Conservation (phyloP, 2,113 vertebrate genomes). For the Cephalopterus ornatus region DNA sequence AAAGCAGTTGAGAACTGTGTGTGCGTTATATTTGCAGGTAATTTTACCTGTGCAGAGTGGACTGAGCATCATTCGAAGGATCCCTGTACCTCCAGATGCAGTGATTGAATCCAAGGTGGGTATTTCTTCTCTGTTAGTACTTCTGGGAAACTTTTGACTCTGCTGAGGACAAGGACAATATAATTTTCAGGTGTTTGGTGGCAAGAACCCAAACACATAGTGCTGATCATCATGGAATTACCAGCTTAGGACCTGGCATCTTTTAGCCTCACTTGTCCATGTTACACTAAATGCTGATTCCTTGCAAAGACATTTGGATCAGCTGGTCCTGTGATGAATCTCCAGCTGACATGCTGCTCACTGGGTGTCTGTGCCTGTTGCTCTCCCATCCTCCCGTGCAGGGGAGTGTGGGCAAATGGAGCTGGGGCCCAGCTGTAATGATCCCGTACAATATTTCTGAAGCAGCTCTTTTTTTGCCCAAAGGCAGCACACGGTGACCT, state of each 20-base stretch:
- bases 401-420: not conserved
- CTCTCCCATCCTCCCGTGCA: not conserved
- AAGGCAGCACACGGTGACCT: not conserved
- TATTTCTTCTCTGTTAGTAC: not conserved
- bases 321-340: not conserved
- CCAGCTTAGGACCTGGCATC: not conserved
- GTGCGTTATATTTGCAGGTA: constrained; percentile 62
- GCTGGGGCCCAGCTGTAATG: not conserved
- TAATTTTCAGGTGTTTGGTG: not conserved
- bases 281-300: not conserved
- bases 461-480: not conserved
- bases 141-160: not conserved
- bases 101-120: not conserved
- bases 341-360: rapidly evolving
- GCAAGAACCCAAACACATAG: not conserved
- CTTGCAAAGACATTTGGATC: not conserved
- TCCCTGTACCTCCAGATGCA: not conserved
- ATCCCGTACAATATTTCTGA: not conserved
- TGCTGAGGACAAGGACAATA: not conserved
- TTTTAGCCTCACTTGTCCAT: not conserved
- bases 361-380: not conserved
- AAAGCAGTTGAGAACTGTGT: not conserved
- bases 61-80: constrained; percentile 73
- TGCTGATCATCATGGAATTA: not conserved
- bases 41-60: constrained; percentile 78